Evolutionary conservation across 2,113 vertebrate genomes (phyloP), one percentile per base, ranked within the genome.

Genomic region (Psephotus haematonotus): DNA sequence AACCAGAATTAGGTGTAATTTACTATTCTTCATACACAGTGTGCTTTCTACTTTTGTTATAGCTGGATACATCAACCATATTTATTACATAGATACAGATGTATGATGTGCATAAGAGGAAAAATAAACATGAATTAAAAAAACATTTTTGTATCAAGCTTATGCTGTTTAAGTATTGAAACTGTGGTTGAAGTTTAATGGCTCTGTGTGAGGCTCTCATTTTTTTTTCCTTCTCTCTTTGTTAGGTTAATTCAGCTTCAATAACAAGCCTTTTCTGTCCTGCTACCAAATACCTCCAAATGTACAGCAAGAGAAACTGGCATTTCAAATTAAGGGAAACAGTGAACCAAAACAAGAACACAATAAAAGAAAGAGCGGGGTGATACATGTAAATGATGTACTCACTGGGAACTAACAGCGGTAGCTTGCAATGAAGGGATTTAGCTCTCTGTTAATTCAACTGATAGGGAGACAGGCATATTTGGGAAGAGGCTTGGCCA

Each of bases 321-420:
- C 94, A 93, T 95, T 96, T 93, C 80, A 91, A 91, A 84, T 83
- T 86, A 86, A 95, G 86, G 79, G 92, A 81, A 91, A 95, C 37
- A 57, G 85, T 82, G 94, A 95, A 86, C 68, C 95, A 86, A 83
- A 90, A 90, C 74, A 91, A 75, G 80, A 72, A 78, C 92, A 92
- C 63, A 78, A 90, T 67, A 82, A 92, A 90, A 82, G 89, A 76
- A 88, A 88, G 88, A 88, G 81, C 70, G 50, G 46, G 91, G 68
- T 92, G 75, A 88, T 86, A 96, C 95, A 97, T 96, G 96, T 94
- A 97, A 97, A 97, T 96, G 84, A 96, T 96, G 95, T 95, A 90
- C 93, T 95, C 92, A 83, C 93, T 95, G 95, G 92, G 90, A 94
- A 90, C 85, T 95, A 91, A 87, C 94, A 89, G 80, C 49, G 44